A percentile compares a stretch with the other conserved stretches of the same genome.
Evolutionary conservation across 2,888 invertebrate genomes (phyloP).

Genomic region (Luperina testacea): DNA sequence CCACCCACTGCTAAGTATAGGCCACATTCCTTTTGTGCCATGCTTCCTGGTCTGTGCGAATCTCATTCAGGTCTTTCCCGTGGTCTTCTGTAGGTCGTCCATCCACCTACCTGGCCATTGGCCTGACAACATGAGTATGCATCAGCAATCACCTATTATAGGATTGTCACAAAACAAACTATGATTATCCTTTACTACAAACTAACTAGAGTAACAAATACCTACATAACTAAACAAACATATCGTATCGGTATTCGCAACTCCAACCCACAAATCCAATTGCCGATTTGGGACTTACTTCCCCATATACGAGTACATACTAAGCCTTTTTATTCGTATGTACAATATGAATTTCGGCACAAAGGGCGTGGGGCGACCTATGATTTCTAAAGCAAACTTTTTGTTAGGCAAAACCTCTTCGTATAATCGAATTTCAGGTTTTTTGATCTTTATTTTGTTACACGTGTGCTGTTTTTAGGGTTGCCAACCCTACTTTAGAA

Average conservation of each 20-base stretch:
- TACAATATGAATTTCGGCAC: conserved; percentile 50
- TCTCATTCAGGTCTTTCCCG: background rate
- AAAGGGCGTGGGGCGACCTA: conserved; percentile 20
- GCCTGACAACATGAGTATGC: background rate
- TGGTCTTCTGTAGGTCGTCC: background rate
- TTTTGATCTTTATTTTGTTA: conserved; percentile 15
- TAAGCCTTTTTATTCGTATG: conserved; percentile 53
- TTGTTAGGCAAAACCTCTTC: conserved; percentile 2
- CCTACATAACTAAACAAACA: conserved; percentile 25
- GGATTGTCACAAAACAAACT: background rate
- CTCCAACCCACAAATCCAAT: conserved; percentile 49
- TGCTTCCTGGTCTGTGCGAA: background rate
- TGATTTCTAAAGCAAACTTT: conserved; percentile 35
- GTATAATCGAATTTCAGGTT: conserved; percentile 23
- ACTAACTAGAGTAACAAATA: conserved; percentile 4
- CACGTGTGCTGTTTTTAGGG: background rate
- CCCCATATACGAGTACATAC: conserved; percentile 8
- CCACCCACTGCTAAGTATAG: background rate
- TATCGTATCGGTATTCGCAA: conserved; percentile 35
- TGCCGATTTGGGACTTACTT: conserved; percentile 48
- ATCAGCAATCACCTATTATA: background rate
- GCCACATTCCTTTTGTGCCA: background rate
- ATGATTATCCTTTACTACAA: background rate
- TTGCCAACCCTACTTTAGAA: background rate
- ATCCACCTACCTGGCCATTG: background rate